These are phyloP conservation scores for Rotaria sp. DNA, from an alignment of 2,888 invertebrate species.

Conservation along the genomic window DNA sequence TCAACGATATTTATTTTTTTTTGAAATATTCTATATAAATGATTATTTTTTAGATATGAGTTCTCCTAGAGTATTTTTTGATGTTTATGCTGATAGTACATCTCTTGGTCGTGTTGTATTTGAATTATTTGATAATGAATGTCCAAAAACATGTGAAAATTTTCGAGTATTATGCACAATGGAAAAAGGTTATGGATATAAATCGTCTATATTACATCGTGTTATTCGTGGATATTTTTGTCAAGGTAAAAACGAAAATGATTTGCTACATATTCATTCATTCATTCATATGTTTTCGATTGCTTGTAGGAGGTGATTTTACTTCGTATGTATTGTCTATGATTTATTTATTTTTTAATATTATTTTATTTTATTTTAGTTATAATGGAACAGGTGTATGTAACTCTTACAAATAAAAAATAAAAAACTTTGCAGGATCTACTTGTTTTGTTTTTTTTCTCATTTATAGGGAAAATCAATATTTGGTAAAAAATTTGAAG, in stretches of 20 bases:
- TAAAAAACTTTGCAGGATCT: background rate
- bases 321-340: conserved; percentile 31
- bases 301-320: conserved; percentile 32
- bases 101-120: conserved; percentile 42
- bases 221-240: conserved; percentile 39
- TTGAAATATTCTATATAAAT: too few relatives aligned
- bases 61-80: conserved; percentile 32
- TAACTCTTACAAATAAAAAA: background rate
- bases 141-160: conserved; percentile 72
- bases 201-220: conserved; percentile 33
- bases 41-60: background rate
- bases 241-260: conserved; percentile 14
- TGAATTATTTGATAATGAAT: conserved; percentile 77
- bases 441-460: background rate
- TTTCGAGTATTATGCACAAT: conserved; percentile 39
- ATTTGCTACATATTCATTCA: background rate
- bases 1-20: too few relatives aligned
- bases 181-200: conserved; percentile 40
- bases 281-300: background rate
- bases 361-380: background rate
- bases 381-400: conserved; percentile 14
- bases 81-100: conserved; percentile 39
- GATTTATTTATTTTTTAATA: background rate
- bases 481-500: conserved; percentile 40
- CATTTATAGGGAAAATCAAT: conserved; percentile 33